These are phyloP conservation scores for Neomorphus geoffroyi DNA, from an alignment of 2,797 vertebrate genomes.

Conservation along the genomic window DNA sequence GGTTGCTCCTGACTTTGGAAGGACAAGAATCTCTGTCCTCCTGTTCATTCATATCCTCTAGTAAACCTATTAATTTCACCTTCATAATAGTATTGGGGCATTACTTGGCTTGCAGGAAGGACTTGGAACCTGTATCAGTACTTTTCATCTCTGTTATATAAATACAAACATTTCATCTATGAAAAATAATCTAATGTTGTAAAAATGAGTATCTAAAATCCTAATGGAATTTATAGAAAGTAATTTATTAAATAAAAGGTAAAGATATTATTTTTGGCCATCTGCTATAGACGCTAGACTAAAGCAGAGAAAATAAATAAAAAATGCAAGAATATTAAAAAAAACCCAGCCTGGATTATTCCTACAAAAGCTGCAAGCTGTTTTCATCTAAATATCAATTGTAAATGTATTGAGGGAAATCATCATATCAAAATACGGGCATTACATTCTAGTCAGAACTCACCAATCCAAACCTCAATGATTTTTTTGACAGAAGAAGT, in stretches of 20 bases:
- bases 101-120: not conserved
- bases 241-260: slow-evolving; percentile 39
- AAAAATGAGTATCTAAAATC: slow-evolving; percentile 34
- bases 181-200: not conserved
- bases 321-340: not conserved
- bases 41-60: not conserved
- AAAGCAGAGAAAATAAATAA: not conserved
- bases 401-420: not conserved
- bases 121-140: not conserved
- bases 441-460: not conserved
- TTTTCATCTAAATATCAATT: not conserved
- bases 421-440: not conserved
- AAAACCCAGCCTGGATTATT: not conserved
- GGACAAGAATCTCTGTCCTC: not conserved
- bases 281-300: slow-evolving; percentile 12
- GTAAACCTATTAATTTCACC: not conserved
- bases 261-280: slow-evolving; percentile 12
- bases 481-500: slow-evolving; percentile 10
- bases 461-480: not conserved
- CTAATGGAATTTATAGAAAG: slow-evolving; percentile 38
- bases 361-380: not conserved
- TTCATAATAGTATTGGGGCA: not conserved
- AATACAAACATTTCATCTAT: not conserved
- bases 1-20: not conserved
- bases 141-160: not conserved